Evolutionary conservation across 92 coral and sea anemone species (phyloP).

Genomic region (Phenganax stokvisi): DNA sequence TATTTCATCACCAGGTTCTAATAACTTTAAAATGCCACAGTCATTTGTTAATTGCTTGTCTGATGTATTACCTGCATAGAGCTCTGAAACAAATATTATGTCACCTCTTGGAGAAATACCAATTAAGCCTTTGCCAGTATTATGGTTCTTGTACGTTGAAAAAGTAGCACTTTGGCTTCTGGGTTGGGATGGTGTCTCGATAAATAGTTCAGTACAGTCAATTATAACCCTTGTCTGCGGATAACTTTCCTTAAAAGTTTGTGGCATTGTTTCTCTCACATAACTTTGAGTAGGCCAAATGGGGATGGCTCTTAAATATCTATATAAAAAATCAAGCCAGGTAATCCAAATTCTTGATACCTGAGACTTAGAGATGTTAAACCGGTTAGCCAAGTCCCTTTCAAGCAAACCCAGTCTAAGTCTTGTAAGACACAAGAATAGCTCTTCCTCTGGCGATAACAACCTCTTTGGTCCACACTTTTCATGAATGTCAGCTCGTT

Average conservation of each 20-base stretch:
- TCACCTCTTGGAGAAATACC: slow-evolving; percentile 21
- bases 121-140: slow-evolving; percentile 17
- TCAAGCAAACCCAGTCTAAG: slow-evolving; percentile 8
- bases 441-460: slow-evolving; percentile 25
- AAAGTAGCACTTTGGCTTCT: slow-evolving; percentile 42
- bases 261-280: slow-evolving; percentile 41
- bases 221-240: slow-evolving; percentile 50
- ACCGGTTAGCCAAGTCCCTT: slow-evolving; percentile 23
- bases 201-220: slow-evolving; percentile 52
- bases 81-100: slow-evolving; percentile 29
- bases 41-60: slow-evolving; percentile 24
- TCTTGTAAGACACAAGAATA: slow-evolving; percentile 27
- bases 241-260: slow-evolving; percentile 41
- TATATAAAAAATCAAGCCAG: slow-evolving; percentile 41
- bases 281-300: slow-evolving; percentile 50
- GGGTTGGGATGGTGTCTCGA: slow-evolving; percentile 45
- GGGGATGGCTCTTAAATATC: slow-evolving; percentile 43
- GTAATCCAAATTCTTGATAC: slow-evolving; percentile 41
- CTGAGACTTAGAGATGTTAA: slow-evolving; percentile 12
- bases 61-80: slow-evolving; percentile 20
- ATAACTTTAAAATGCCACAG: slow-evolving; percentile 18
- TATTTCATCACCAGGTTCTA: slow-evolving; percentile 8
- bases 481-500: slow-evolving; percentile 2
- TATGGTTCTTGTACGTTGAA: slow-evolving; percentile 41
- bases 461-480: slow-evolving; percentile 21